Evolutionary conservation across 2,113 vertebrate species (phyloP), one percentile per base, ranked within the genome.

Genomic region (Triplophysa rosa): DNA sequence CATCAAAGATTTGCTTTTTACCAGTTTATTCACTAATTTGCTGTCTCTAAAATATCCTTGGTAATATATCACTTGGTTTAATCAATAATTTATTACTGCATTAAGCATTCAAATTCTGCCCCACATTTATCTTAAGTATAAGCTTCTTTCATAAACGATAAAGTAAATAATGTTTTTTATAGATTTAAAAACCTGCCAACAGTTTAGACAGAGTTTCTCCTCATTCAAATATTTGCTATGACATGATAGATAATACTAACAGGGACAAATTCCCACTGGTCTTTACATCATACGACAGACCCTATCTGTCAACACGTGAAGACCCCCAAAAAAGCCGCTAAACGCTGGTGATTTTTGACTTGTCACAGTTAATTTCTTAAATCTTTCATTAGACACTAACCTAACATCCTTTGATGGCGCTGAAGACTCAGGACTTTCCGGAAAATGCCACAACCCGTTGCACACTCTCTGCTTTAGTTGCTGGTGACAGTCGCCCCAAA

Each of bases 371-470:
- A 24, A 29, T 78, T 65, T 78, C 23, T 40, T 42, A n/a, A 56
- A 68, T 68, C 62, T 59, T 71, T 56, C 64, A 75, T 80, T 79
- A 63, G 58, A 63, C 1, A 37, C 62, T 29, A 49, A 24, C 70
- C 54, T 3, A 23, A 74, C 64, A 68, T 76, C 71, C 61, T 75
- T 49, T 74, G 37, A 65, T 74, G 52, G 37, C 8, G 24, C 52
- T 19, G 54, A 56, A 68, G 65, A 81, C 80, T 69, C 64, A 62
- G 79, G 71, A 59, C 29, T 67, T 68, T 54, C 79, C 56, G 21
- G 80, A 54, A 81, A 81, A 81, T 76, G 80, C 69, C 72, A 81
- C 42, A 75, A 47, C 64, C 67, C n/a, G 42, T 58, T 68, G 69
- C 21, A 54, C 63, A 65, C 65, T 62, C 4, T 49, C 10, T n/a